Base-by-base conservation (phyloP, 2,888 invertebrate species). In the Drosophila cognata region DNA sequence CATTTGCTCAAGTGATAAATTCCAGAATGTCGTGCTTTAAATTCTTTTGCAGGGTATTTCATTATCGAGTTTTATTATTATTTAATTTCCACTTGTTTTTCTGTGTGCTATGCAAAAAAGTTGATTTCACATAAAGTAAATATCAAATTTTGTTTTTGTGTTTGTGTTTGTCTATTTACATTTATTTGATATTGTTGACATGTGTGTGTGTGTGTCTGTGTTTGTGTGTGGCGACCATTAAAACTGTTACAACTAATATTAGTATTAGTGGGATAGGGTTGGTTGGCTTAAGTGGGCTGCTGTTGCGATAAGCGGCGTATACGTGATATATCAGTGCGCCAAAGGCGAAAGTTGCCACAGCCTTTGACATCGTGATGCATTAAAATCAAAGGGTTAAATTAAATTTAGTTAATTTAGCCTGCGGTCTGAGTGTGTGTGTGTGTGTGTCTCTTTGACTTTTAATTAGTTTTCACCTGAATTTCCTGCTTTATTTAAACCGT, bases 261-360 rank as follows among this genome's bases (percentile, higher is more conserved):
- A 55, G 60, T 62, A 60, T 59, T 51, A 41, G n/a, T 16, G 31
- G 16, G 16, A 16, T 16, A 16, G 46, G 16, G n/a, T 41, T 21
- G n/a, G 5, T 5, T 31, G 3, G 29, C 52, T 41, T 65, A 28
- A 43, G 43, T 57, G 36, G 21, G 21, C 18, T 55, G 33, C 16
- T 10, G 28, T 28, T 52, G 61, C 35, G 61, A 36, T 21, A 68
- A 55, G 48, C 51, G 56, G 79, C 76, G 79, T 84, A 81, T 83
- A 69, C 74, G 73, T 83, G 60, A 79, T 81, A 57, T 78, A 65
- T 74, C 72, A 83, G 55, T 58, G 16, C 67, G 77, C 65, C 46
- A 11, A 38, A 58, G 74, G 74, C 63, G n/a, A 36, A 58, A 56
- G 35, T 51, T 36, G 18, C 10, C 36, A 8, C 35, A 69, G 35